Evolutionary conservation across 2,888 invertebrate species (phyloP).

Genomic region (Ypsolopha scabrella): DNA sequence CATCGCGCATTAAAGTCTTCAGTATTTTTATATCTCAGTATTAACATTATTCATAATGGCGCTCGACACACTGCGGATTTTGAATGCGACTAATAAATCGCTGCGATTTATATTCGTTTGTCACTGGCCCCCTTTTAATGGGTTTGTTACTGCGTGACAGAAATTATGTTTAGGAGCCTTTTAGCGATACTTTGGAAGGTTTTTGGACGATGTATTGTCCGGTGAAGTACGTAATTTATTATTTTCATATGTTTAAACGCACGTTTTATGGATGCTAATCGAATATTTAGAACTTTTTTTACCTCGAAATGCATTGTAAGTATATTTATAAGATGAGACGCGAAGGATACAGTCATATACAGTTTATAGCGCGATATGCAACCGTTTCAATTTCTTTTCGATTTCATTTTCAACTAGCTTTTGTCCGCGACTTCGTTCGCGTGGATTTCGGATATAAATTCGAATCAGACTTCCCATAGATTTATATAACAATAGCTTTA

Average conservation of each 20-base stretch:
- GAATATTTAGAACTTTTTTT: background rate
- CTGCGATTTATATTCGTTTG: constrained; percentile 32
- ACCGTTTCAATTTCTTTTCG: too few relatives aligned
- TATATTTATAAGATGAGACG: too few relatives aligned
- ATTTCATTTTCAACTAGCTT: too few relatives aligned
- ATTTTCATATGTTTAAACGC: background rate
- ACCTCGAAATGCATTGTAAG: background rate
- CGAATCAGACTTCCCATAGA: too few relatives aligned
- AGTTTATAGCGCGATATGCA: too few relatives aligned
- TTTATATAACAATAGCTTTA: too few relatives aligned
- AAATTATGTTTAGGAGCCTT: background rate
- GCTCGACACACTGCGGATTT: constrained; percentile 13
- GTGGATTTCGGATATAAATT: too few relatives aligned
- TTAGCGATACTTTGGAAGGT: too few relatives aligned
- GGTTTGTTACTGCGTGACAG: background rate
- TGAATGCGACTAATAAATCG: constrained; percentile 25
- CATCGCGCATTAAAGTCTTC: background rate
- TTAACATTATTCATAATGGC: constrained; percentile 32
- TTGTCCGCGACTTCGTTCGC: too few relatives aligned
- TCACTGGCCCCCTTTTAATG: constrained; percentile 17
- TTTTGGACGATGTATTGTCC: background rate
- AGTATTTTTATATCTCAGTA: constrained; percentile 17
- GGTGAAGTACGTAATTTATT: background rate
- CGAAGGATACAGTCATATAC: too few relatives aligned
- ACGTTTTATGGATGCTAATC: background rate